Percentiles rank a stretch among this genome's conserved stretches.
Conservation (phyloP, 2,888 invertebrate genomes). For the Lucinisca nassula region DNA sequence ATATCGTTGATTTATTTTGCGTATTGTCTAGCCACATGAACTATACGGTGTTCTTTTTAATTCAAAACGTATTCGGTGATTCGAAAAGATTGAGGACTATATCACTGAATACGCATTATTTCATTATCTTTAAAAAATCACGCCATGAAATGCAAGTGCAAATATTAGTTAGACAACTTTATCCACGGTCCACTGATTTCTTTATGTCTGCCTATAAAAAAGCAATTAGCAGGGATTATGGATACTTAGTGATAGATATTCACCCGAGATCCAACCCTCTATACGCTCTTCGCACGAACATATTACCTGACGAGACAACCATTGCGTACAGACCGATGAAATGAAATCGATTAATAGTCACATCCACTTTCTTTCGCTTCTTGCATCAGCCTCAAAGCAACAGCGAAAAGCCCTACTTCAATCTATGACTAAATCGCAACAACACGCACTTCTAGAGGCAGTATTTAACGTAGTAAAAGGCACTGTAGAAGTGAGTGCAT, state of each 20-base stretch:
- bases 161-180: background rate
- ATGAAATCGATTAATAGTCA: background rate
- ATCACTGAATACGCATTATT: background rate
- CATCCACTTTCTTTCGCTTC: background rate
- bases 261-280: background rate
- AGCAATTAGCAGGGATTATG: background rate
- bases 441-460: background rate
- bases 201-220: background rate
- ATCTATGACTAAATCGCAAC: background rate
- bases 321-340: background rate
- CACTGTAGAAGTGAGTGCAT: background rate
- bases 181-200: background rate
- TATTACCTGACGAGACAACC: background rate
- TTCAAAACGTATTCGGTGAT: background rate
- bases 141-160: background rate
- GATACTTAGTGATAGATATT: background rate
- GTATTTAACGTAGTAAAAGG: background rate
- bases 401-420: background rate
- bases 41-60: background rate
- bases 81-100: background rate
- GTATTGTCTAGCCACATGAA: background rate
- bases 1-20: background rate
- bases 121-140: background rate
- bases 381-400: background rate
- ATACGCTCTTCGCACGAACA: background rate